Evolutionary conservation across 1,140 invertebrate genomes (phyloP), one percentile per base, ranked within the genome.

Genomic region (Euwallacea similis): DNA sequence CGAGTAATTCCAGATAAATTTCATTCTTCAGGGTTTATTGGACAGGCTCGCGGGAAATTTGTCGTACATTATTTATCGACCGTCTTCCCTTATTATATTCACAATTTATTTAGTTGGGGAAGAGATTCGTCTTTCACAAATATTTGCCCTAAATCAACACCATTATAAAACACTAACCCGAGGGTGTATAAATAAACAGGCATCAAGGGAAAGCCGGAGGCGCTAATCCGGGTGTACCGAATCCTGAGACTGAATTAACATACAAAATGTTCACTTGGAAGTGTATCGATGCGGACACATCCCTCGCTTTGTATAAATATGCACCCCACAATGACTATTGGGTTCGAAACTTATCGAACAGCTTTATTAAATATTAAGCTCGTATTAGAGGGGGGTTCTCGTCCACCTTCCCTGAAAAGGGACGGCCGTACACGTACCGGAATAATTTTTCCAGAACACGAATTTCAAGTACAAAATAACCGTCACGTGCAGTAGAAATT

Each of bases 391-490:
- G 58, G 13, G 16, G 41, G 58, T 41, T 64, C 15, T 46, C 21
- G 21, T 1, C 21, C 21, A 33, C n/a, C 44, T 64, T 16, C 43
- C 15, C 21, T n/a, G 33, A 62, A 62, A 62, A 46, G 8, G 7
- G 8, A 42, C 42, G 16, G 62, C 53, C 16, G 15, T 64, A 33
- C 13, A 53, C 21, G 21, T 10, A 8, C 46, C 11, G 46, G 13
- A 11, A 54, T 43, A 42, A 42, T 64, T 54, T 50, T 21, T 42
- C 15, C 46, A 43, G 13, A 33, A 64, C 16, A 21, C 54, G 54
- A 56, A 11, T 64, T 21, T 64, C 42, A 53, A 64, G 42, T 62
- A 15, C 46, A 46, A 65, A 65, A 65, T 65, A 65, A 65, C 16
- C 62, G 42, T 65, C 47, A 10, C 62, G 62, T 65, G 62, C 62